Percentiles rank a stretch among this genome's conserved stretches.
Evolutionary conservation across 2,113 vertebrate species (phyloP).

Genomic region (Solenodon paradoxus): DNA sequence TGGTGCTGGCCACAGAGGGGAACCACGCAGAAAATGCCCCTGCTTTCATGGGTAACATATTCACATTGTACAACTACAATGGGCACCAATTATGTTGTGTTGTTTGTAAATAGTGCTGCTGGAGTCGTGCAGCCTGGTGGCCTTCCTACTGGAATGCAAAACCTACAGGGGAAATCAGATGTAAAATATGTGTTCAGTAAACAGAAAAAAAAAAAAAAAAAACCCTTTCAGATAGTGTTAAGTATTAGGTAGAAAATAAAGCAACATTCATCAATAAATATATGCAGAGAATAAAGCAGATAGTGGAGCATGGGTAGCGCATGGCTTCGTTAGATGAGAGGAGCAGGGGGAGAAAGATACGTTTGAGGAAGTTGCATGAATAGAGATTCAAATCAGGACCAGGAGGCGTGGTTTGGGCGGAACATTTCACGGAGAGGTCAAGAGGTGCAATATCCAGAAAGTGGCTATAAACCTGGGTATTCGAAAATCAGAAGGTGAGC

Average conservation of each 20-base stretch:
- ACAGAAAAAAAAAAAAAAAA: no score
- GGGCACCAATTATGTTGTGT: no score
- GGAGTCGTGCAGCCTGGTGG: not conserved
- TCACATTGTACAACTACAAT: no score
- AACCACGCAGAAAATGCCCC: not conserved
- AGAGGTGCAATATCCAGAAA: not conserved
- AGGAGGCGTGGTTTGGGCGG: no score
- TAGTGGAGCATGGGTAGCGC: no score
- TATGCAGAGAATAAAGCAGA: not conserved
- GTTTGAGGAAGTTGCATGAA: not conserved
- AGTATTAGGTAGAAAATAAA: not conserved
- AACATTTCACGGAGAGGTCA: not conserved
- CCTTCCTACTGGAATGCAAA: not conserved
- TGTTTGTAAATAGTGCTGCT: not conserved
- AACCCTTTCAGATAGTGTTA: not conserved
- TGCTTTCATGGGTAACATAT: not conserved
- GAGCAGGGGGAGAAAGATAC: not conserved
- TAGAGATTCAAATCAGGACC: no score
- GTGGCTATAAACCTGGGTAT: rapidly evolving
- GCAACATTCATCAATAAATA: not conserved
- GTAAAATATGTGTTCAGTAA: no score
- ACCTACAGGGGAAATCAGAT: not conserved
- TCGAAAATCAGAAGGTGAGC: not conserved
- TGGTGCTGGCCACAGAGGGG: not conserved
- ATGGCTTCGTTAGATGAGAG: not conserved